Percentiles rank a stretch among this genome's conserved stretches.
phyloP scores from a whole-genome alignment of 1,140 invertebrate species.

The Drosophila micromelanica region DNA sequence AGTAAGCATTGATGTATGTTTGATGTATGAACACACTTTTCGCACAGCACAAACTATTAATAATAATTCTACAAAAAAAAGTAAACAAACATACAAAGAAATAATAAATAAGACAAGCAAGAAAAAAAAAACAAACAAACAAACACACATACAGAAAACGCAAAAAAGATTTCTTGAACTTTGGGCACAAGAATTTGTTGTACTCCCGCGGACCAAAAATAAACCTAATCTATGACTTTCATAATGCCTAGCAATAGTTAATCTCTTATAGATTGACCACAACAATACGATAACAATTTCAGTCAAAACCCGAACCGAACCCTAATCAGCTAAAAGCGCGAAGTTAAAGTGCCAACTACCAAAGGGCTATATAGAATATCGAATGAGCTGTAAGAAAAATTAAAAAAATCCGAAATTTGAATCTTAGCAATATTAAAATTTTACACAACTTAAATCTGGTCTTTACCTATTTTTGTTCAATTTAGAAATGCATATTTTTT shows the following conservation, averaged over 20 bases:
- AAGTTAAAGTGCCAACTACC: not conserved
- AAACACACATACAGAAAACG: not conserved
- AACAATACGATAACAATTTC: conserved; percentile 18
- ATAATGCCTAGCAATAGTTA: conserved; percentile 33
- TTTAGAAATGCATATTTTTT: too few species aligned
- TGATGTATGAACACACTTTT: not conserved
- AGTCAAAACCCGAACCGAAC: not conserved
- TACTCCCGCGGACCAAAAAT: conserved; percentile 28
- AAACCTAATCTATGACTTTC: conserved; percentile 30
- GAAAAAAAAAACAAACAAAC: not conserved
- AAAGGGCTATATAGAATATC: not conserved
- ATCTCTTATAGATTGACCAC: conserved; percentile 17
- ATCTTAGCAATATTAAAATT: too few species aligned
- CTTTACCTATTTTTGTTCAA: too few species aligned
- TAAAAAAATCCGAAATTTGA: too few species aligned
- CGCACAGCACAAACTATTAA: conserved; percentile 12
- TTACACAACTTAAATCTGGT: too few species aligned
- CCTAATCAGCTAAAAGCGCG: conserved; percentile 6
- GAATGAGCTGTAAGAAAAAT: conserved; percentile 1
- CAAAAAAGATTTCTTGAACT: conserved; percentile 23
- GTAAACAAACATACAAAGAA: not conserved
- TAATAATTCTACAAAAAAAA: not conserved
- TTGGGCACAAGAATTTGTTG: conserved; percentile 16
- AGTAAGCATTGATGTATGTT: conserved; percentile 16
- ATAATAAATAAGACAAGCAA: conserved; percentile 28